A percentile compares a stretch with the other conserved stretches of the same genome.
These are phyloP conservation scores for Palaemon carinicauda DNA, from an alignment of 1,140 invertebrate genomes.

Conservation along the genomic window DNA sequence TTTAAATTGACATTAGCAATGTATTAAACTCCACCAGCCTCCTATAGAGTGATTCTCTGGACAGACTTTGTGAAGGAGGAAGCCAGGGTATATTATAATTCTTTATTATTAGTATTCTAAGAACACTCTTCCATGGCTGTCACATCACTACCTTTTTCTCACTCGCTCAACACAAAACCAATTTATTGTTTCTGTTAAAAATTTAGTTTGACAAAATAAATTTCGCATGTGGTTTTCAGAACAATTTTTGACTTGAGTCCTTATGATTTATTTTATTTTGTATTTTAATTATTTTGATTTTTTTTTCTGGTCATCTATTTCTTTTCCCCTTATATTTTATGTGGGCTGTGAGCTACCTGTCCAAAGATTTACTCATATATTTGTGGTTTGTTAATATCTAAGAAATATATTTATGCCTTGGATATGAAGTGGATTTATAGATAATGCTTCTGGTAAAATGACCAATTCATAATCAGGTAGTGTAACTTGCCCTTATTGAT, in stretches of 20 bases:
- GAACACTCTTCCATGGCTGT: slow-evolving; percentile 4
- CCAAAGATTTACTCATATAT: slow-evolving; percentile 2
- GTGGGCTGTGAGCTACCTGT: neutral
- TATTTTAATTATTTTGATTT: neutral
- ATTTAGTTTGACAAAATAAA: slow-evolving; percentile 19
- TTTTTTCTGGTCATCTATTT: neutral
- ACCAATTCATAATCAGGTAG: neutral
- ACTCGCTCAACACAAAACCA: slow-evolving; percentile 23
- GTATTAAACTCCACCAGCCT: neutral
- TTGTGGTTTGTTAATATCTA: neutral
- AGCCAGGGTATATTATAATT: neutral
- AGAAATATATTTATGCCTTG: neutral
- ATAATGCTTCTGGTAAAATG: neutral
- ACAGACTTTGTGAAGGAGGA: slow-evolving; percentile 9
- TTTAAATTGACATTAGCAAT: neutral
- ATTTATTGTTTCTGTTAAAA: slow-evolving; percentile 20
- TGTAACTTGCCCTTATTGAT: neutral
- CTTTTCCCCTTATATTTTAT: neutral
- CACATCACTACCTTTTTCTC: slow-evolving; percentile 15
- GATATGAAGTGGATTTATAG: neutral
- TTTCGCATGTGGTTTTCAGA: slow-evolving; percentile 38
- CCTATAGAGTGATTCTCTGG: slow-evolving; percentile 1
- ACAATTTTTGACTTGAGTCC: neutral
- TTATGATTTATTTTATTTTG: neutral
- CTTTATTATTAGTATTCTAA: neutral